phyloP scores from a whole-genome alignment of 2,888 invertebrate species.

The Acleris emargana region DNA sequence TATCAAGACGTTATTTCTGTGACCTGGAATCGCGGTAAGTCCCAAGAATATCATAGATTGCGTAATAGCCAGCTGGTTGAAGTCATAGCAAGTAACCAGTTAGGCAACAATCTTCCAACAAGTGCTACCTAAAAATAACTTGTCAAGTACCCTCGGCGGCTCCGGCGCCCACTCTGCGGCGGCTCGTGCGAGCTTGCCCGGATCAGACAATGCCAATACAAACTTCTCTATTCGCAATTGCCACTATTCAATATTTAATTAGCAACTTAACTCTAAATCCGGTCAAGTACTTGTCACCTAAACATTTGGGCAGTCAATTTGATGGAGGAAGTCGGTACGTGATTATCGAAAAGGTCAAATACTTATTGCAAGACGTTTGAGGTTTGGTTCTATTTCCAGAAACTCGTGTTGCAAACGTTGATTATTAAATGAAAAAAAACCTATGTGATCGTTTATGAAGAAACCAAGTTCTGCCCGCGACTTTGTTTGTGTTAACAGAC shows the following conservation, averaged over 20 bases:
- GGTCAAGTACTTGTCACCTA: constrained; percentile 3
- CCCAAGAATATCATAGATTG: not conserved
- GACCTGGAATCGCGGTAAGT: not conserved
- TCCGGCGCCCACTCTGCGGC: constrained; percentile 17
- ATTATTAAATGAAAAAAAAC: no score
- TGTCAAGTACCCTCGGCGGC: constrained; percentile 26
- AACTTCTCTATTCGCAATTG: constrained; percentile 11
- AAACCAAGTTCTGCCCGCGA: no score
- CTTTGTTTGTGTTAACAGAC: no score
- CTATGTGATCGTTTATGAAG: no score
- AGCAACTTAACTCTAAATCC: constrained; percentile 7
- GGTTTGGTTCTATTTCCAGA: constrained; percentile 6
- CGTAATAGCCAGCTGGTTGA: constrained; percentile 11
- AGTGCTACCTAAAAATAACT: constrained; percentile 38
- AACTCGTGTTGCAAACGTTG: no score
- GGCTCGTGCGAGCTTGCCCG: constrained; percentile 5
- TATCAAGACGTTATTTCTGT: no score
- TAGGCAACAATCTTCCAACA: constrained; percentile 20
- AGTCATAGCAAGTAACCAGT: constrained; percentile 4
- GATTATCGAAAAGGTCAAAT: constrained; percentile 16
- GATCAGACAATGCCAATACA: constrained; percentile 13
- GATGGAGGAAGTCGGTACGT: not conserved
- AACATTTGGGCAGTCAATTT: not conserved
- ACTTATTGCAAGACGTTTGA: constrained; percentile 5
- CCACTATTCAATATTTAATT: not conserved